Evolutionary conservation across 2,113 vertebrate species (phyloP), one percentile per base, ranked within the genome.

Genomic region (Suricata suricatta): DNA sequence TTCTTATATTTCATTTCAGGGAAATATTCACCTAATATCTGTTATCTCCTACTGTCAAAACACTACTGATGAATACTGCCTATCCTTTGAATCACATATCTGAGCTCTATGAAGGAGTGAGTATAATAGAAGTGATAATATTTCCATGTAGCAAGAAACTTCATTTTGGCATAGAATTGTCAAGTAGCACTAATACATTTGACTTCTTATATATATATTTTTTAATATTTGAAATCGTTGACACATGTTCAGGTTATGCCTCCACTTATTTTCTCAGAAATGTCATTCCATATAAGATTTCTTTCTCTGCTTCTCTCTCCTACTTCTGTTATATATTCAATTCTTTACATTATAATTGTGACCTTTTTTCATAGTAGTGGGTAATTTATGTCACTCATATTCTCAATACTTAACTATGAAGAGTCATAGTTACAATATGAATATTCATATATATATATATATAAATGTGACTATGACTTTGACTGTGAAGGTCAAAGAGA

Each of bases 1-100:
- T 89, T 97, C 44, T 95, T 97, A 86, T 77, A 92, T 97, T 98
- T 95, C 85, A 93, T 98, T 97, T 96, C 77, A 72, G 74, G 81
- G 76, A 95, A 96, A 95, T 94, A 94, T 38, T 96, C 72, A 91
- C 68, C 74, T 96, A 85, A 93, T 93, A 87, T 93, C 81, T 96
- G 66, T 94, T 98, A 96, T 87, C 93, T 93, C 74, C 93, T 77
- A 86, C 88, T 97, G 94, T 96, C 81, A 96, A 90, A 97, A 96
- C 66, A 85, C 10, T 54, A 16, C 21, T 60, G 72, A 95, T 92
- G 94, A 97, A 93, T 76, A 23, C 81, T 83, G 60, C 35, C 71
- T 97, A 52, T 86, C 77, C 41, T 52, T 82, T 74, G 74, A 91
- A 93, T 97, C 82, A 80, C 5, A 2, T 74, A 83, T 71, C 81